phyloP scores from a whole-genome alignment of 2,797 vertebrate genomes.

The Perdix hodgsoniae region DNA sequence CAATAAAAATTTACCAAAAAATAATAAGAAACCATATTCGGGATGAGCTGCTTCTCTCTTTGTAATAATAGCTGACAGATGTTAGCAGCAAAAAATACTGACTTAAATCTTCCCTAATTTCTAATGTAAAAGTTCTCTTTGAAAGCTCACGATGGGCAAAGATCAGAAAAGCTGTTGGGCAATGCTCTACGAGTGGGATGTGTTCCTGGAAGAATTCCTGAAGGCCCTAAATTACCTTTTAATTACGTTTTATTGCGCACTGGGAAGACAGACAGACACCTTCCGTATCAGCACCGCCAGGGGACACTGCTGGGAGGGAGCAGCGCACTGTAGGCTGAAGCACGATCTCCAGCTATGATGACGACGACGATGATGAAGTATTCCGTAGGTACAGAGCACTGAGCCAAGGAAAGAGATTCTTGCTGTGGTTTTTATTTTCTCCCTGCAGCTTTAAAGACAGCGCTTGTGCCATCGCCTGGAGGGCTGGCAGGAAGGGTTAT shows the following conservation, averaged over 20 bases:
- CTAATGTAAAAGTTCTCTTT: background rate
- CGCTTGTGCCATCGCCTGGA: background rate
- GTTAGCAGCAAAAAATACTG: rapidly evolving
- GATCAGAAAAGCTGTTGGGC: background rate
- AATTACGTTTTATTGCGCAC: background rate
- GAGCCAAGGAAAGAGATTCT: background rate
- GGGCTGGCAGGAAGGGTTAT: background rate
- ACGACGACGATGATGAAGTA: background rate
- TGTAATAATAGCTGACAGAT: background rate
- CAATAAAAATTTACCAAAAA: background rate
- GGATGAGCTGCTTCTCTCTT: rapidly evolving
- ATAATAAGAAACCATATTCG: background rate
- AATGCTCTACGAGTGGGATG: background rate
- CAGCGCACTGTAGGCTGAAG: rapidly evolving
- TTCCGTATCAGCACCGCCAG: background rate
- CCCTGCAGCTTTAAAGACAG: background rate
- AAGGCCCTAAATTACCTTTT: background rate
- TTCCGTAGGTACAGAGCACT: background rate
- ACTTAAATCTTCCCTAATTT: rapidly evolving
- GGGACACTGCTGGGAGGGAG: slow-evolving; percentile 52
- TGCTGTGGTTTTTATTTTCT: background rate
- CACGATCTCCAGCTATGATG: background rate
- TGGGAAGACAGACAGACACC: too few species aligned
- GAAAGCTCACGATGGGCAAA: background rate
- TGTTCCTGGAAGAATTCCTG: background rate